These are phyloP conservation scores for Copidosoma floridanum DNA, from an alignment of 1,140 invertebrate genomes.

Conservation along the genomic window DNA sequence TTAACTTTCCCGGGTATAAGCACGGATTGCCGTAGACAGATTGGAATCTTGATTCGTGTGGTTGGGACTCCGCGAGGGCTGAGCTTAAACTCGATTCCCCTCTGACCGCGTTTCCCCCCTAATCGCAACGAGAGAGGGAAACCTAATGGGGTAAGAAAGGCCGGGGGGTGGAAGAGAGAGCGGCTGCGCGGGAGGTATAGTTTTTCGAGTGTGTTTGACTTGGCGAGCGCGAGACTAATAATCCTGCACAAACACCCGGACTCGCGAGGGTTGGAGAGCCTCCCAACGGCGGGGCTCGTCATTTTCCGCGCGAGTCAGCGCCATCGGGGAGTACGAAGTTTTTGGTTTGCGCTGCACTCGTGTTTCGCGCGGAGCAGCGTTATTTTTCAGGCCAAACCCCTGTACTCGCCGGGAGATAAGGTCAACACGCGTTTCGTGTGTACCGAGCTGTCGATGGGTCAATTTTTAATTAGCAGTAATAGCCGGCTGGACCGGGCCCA, in stretches of 20 bases:
- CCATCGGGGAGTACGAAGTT: slow-evolving; percentile 1
- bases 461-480: slow-evolving; percentile 10
- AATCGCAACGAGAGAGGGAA: slow-evolving; percentile 5
- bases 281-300: too few species aligned
- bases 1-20: too few species aligned
- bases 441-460: too few species aligned
- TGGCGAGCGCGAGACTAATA: slow-evolving; percentile 19
- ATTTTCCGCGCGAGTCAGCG: slow-evolving; percentile 11
- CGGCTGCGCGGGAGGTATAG: slow-evolving; percentile 4
- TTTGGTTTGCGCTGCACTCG: slow-evolving; percentile 20
- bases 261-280: too few species aligned
- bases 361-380: neutral
- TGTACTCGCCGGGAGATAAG: too few species aligned
- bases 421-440: too few species aligned
- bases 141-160: neutral
- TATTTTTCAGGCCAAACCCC: neutral
- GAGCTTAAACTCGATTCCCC: too few species aligned
- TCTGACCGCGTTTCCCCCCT: neutral
- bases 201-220: slow-evolving; percentile 18
- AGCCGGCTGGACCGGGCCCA: slow-evolving; percentile 3
- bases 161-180: neutral
- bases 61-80: too few species aligned
- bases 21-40: too few species aligned
- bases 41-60: too few species aligned
- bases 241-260: slow-evolving; percentile 22